These are phyloP conservation scores for Teleogryllus oceanicus DNA, from an alignment of 2,888 invertebrate species.

Conservation along the genomic window DNA sequence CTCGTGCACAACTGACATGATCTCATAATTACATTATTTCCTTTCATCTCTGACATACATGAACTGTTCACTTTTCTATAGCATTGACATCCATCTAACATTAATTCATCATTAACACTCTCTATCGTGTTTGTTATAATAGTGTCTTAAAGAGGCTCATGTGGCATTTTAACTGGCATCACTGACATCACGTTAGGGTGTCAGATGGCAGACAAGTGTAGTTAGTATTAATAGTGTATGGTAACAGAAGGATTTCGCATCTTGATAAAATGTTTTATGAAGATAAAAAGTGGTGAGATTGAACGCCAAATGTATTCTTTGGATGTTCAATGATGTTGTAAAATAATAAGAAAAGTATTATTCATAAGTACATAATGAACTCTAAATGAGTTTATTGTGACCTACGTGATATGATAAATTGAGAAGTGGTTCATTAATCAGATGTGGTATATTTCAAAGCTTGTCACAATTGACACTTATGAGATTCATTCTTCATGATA, in stretches of 20 bases:
- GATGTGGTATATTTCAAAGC: background rate
- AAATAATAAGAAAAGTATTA: background rate
- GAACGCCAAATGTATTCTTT: background rate
- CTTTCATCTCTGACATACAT: constrained; percentile 21
- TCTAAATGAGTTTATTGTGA: background rate
- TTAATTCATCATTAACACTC: background rate
- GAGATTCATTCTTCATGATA: constrained; percentile 8
- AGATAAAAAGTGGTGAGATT: background rate
- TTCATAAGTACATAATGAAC: background rate
- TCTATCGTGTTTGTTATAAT: background rate
- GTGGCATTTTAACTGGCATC: constrained; percentile 18
- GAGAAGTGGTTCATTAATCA: background rate
- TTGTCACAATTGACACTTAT: constrained; percentile 18
- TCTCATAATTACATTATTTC: constrained; percentile 23
- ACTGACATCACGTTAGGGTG: background rate
- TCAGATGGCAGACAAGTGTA: background rate
- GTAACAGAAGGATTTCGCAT: background rate
- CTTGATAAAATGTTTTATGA: background rate
- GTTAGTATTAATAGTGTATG: background rate
- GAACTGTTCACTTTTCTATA: background rate
- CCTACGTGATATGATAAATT: background rate
- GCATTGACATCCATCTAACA: constrained; percentile 5
- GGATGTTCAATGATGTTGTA: background rate
- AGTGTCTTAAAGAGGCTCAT: background rate
- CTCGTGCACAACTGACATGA: constrained; percentile 24